Percentiles rank a stretch among this genome's conserved stretches.
Evolutionary conservation across 2,113 vertebrate genomes (phyloP).

Genomic region (Daboia siamensis): DNA sequence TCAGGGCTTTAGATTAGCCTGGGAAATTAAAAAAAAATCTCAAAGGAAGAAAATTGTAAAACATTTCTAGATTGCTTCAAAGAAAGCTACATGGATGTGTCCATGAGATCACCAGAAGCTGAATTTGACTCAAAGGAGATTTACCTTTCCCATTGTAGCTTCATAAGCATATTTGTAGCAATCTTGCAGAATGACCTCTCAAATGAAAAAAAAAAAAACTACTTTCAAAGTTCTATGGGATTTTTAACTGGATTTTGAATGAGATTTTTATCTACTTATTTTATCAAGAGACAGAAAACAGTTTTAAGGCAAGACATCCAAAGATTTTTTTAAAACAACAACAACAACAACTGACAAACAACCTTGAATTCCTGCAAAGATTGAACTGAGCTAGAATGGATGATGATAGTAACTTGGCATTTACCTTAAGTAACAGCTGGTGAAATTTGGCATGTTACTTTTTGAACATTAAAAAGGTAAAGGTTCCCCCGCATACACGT

Average conservation of each 20-base stretch:
- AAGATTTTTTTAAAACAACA: background rate
- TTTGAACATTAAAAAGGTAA: slow-evolving; percentile 40
- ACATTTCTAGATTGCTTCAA: background rate
- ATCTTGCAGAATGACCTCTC: slow-evolving; percentile 1
- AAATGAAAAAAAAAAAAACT: slow-evolving; percentile 11
- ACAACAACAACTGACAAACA: background rate
- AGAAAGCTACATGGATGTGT: background rate
- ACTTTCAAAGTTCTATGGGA: background rate
- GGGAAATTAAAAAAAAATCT: background rate
- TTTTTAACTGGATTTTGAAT: slow-evolving; percentile 6
- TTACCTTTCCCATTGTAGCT: background rate
- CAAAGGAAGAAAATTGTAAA: background rate
- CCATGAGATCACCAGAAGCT: background rate
- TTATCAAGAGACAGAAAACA: background rate
- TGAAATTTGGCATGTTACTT: slow-evolving; percentile 46
- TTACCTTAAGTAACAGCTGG: slow-evolving; percentile 62
- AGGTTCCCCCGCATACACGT: too few species aligned
- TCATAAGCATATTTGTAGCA: background rate
- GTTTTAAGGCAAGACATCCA: slow-evolving; percentile 33
- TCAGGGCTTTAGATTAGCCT: background rate
- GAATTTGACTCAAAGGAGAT: slow-evolving; percentile 21
- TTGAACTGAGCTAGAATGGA: slow-evolving; percentile 48
- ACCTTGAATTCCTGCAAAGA: slow-evolving; percentile 32
- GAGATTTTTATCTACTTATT: slow-evolving; percentile 13
- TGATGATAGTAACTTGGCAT: slow-evolving; percentile 56